Evolutionary conservation across 2,113 vertebrate species (phyloP).

Genomic region (Dicaeum eximium): DNA sequence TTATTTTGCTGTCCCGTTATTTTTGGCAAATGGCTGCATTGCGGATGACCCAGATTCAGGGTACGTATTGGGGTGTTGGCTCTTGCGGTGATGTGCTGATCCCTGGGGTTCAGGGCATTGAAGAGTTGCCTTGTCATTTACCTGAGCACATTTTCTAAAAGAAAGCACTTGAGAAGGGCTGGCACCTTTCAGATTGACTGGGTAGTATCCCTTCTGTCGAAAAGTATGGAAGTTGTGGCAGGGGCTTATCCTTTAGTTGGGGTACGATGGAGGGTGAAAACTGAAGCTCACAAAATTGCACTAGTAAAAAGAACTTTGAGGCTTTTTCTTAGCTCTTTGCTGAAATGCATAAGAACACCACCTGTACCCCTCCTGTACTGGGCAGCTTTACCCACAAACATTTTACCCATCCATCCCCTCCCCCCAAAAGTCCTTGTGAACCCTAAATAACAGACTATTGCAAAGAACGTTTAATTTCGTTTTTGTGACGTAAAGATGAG

Average conservation of each 20-base stretch:
- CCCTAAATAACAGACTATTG: background rate
- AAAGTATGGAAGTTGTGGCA: background rate
- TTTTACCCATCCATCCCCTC: background rate
- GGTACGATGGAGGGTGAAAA: background rate
- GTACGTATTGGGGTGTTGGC: background rate
- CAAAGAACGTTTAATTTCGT: background rate
- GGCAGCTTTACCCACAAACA: background rate
- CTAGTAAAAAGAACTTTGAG: background rate
- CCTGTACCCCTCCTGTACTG: background rate
- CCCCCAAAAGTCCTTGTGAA: background rate
- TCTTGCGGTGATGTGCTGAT: background rate
- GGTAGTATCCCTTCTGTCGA: background rate
- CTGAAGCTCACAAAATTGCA: background rate
- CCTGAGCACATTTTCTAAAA: background rate
- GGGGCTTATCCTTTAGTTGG: background rate
- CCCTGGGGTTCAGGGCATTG: background rate
- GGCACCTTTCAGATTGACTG: background rate
- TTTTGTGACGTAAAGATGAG: background rate
- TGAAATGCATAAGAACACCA: background rate
- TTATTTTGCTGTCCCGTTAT: background rate
- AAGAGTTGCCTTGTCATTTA: background rate
- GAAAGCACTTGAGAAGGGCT: background rate
- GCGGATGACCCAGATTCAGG: conserved; percentile 23
- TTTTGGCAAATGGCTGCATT: conserved; percentile 51
- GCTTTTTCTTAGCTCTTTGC: background rate